Evolutionary conservation across 2,797 vertebrate species (phyloP), one percentile per base, ranked within the genome.

Genomic region (Hippocampus kuda): DNA sequence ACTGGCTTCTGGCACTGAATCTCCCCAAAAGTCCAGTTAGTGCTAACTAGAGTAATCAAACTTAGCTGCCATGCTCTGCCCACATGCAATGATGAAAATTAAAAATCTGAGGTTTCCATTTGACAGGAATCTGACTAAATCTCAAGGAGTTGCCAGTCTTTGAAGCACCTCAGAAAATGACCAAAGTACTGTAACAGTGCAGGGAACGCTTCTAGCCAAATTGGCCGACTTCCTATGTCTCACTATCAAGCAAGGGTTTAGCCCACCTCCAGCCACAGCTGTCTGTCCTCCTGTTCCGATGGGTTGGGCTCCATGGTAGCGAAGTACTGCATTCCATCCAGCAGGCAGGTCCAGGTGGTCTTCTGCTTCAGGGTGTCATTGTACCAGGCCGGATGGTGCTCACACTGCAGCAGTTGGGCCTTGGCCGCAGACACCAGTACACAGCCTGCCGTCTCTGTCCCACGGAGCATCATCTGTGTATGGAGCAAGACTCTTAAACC

Each of bases 241-340:
- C 34, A 30, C 41, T 7, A 38, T 6, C 12, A 34, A 20, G 15
- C 41, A 6, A 68, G 26, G 46, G 27, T 24, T 13, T n/a, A 8
- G 22, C 68, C 77, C 65, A 95, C 97, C 93, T 99, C 96, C 75
- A 98, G 86, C 97, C 97, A 99, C 65, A 96, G 88, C 88, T 98
- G 95, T 56, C 93, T 86, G 1, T 95, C 93, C 74, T 98, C 95
- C 15, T 93, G 91, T 77, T 98, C 96, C 0, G 93, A 92, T 6
- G 94, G 94, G 70, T 90, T 90, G 68, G 93, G 94, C 82, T 99
- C 97, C 34, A 97, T 99, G 1, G 97, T 99, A 75, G 97, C 97
- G 2, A 99, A 99, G 83, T 99, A 99, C 86, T 99, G 97, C 97
- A 99, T 99, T 73, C 96, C 93, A 4, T 99, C 97, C 76, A 99